These are phyloP conservation scores for Dynastes grantii DNA, from an alignment of 2,888 invertebrate genomes.

Conservation along the genomic window DNA sequence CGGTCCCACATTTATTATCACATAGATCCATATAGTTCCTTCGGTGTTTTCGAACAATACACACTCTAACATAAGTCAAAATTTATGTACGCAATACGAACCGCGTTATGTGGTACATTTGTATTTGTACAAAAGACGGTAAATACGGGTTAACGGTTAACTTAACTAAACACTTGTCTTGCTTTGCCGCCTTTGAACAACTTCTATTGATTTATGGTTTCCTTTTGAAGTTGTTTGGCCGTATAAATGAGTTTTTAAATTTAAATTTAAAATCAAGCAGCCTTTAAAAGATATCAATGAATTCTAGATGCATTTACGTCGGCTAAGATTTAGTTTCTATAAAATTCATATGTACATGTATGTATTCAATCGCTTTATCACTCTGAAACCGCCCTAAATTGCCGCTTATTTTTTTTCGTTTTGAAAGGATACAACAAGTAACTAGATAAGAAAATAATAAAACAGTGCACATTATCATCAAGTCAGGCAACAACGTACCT, in stretches of 20 bases:
- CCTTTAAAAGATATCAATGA: no score
- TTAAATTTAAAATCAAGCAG: no score
- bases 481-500: conserved; percentile 58
- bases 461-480: conserved; percentile 39
- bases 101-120: conserved; percentile 2
- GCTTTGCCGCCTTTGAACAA: conserved; percentile 12
- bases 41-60: background rate
- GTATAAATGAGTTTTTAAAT: no score
- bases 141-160: conserved; percentile 42
- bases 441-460: background rate
- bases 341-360: no score
- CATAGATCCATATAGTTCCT: background rate
- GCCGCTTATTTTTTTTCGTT: no score
- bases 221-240: background rate
- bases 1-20: conserved; percentile 3
- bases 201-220: background rate
- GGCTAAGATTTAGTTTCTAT: no score
- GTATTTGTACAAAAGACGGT: conserved; percentile 33
- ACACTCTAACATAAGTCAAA: background rate
- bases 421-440: background rate
- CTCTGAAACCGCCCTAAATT: no score
- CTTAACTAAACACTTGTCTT: conserved; percentile 30
- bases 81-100: background rate
- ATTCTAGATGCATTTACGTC: no score
- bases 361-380: no score